Evolutionary conservation across 2,888 invertebrate species (phyloP), one percentile per base, ranked within the genome.

Genomic region (Corythucha ciliata): DNA sequence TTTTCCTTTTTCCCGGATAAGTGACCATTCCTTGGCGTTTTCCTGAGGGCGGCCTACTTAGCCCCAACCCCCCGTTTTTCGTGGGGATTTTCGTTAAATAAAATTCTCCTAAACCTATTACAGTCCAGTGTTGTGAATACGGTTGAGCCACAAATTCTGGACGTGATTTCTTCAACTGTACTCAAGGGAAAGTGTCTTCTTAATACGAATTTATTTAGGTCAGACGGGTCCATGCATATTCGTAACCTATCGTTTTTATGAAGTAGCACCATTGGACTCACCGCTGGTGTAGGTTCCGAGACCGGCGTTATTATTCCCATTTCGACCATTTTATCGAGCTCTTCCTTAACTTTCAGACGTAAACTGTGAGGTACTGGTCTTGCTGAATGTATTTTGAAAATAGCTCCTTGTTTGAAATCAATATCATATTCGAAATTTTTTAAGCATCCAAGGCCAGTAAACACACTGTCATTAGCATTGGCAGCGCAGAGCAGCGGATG

Each of bases 141-240:
- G 24, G 22, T 41, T 18, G 32, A 27, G 8, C 48, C 42, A 24
- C 12, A 40, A 2, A 53, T 20, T 20, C 39, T n/a, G 12, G 46
- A 7, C 2, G 8, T 25, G 7, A 51, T 34, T 14, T 36, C 45
- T 10, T 51, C 51, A 12, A 48, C 5, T 3, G 51, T 48, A 10
- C 40, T 33, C 12, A 48, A 29, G 4, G 24, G 39, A 29, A 21
- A 46, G 26, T 37, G 21, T 24, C 48, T 10, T n/a, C 53, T 8
- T 27, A 27, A 21, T 5, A 53, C 26, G 18, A 18, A 29, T 21
- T 25, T 26, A n/a, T 49, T 49, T 14, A 53, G 27, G 26, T 39
- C 26, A 21, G 16, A 40, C 1, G 41, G 41, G 4, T 53, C 53
- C 18, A 53, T 8, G 21, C 53, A 49, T 14, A 53, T 49, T 24